Evolutionary conservation across 2,797 vertebrate genomes (phyloP).

Genomic region (Trichosurus vulpecula): DNA sequence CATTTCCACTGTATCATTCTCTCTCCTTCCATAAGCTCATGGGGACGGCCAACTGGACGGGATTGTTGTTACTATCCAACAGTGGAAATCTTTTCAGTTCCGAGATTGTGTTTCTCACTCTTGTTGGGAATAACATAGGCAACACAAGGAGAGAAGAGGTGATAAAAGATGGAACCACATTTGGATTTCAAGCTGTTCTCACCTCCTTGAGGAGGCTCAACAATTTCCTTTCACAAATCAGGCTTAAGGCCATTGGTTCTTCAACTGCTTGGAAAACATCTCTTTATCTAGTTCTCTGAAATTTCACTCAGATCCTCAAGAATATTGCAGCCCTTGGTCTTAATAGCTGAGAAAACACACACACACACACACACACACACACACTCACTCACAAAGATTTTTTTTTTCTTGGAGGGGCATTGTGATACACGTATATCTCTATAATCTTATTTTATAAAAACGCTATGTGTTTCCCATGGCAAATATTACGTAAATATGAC

Average conservation of each 20-base stretch:
- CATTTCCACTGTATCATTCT: not conserved
- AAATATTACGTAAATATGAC: not conserved
- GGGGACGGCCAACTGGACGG: conserved; percentile 2
- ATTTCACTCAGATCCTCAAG: conserved; percentile 8
- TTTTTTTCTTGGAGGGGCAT: not conserved
- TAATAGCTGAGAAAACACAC: not conserved
- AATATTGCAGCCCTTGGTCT: not conserved
- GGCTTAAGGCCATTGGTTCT: conserved; percentile 30
- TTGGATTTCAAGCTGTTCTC: not conserved
- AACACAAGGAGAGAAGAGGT: not conserved
- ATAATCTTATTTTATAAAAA: not conserved
- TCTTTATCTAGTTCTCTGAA: conserved; percentile 24
- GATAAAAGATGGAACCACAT: not conserved
- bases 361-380: not conserved
- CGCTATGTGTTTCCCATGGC: not conserved
- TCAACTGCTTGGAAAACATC: not conserved
- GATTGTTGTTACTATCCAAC: not conserved
- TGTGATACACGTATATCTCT: not conserved
- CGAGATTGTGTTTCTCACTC: not conserved
- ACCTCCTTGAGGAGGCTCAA: conserved; percentile 46
- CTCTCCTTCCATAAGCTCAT: not conserved
- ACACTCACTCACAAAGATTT: not conserved
- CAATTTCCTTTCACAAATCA: conserved; percentile 55
- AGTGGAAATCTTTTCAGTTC: not conserved
- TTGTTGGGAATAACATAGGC: not conserved